Base-by-base conservation (phyloP, 2,888 invertebrate species). In the Lepidocyrtinus sp. region DNA sequence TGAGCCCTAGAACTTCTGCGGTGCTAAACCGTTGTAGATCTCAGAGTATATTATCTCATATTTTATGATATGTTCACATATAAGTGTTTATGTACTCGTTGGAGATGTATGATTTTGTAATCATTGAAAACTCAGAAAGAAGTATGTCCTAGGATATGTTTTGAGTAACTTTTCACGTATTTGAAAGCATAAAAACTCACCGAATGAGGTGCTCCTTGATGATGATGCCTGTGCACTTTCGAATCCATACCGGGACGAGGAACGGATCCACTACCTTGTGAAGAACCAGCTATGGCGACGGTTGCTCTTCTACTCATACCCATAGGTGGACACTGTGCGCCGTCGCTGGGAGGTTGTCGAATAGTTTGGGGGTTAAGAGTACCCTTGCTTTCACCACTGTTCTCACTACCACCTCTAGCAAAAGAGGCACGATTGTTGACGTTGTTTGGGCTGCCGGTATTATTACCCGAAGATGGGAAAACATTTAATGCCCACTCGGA, bases 401-500 rank as follows among this genome's bases (percentile, higher is more conserved):
- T 63, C 45, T 36, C 67, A 65, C 50, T 15, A 36, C 70, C n/a
- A 26, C 64, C 22, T 7, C 25, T 17, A 65, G 0, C 19, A 64
- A 15, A 27, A 3, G 12, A n/a, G 27, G 5, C 5, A 12, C 2
- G 27, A n/a, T 9, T 7, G 27, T 9, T 9, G 67, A 12, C 2
- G 17, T 9, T 24, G 26, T 15, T 36, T 7, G 5, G 5, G 36
- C 5, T 36, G 21, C 36, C 24, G 22, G 36, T 24, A 50, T 63
- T 64, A 65, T 64, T 63, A 46, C 55, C 77, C n/a, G n/a, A n/a
- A 26, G 21, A 68, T 5, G 77, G 69, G 61, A 75, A 81, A 2
- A 74, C 74, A 70, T 85, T 84, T 5, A 86, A 77, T 45, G 85
- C 82, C 86, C 86, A 86, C 36, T 86, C 86, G 0, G 85, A 85